phyloP scores from a whole-genome alignment of 2,113 vertebrate species.

The Pica pica region DNA sequence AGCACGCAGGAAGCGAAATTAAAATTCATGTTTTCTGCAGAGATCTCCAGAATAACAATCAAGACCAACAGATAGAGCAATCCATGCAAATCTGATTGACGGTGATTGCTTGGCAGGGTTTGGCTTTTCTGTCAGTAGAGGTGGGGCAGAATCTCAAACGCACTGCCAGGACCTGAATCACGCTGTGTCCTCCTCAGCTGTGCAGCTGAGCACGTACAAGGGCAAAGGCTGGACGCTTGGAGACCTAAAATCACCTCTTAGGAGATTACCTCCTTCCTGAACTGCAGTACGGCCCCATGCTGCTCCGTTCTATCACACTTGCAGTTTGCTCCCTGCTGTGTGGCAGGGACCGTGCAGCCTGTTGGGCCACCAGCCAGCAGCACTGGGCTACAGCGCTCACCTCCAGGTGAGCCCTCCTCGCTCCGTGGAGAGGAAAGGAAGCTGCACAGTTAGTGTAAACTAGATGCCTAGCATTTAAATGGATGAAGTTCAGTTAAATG shows the following conservation, averaged over 20 bases:
- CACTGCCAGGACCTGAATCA: background rate
- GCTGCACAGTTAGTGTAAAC: background rate
- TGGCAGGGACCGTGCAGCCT: background rate
- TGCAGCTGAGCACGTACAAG: background rate
- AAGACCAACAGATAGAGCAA: slow-evolving; percentile 8
- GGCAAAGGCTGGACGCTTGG: background rate
- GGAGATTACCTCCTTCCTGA: background rate
- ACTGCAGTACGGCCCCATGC: rapidly evolving
- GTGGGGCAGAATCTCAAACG: background rate
- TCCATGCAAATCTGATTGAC: background rate
- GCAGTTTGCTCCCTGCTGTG: background rate
- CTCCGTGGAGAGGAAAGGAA: background rate
- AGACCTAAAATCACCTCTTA: background rate
- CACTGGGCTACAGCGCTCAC: background rate
- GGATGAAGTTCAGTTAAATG: background rate
- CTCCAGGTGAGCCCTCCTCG: background rate
- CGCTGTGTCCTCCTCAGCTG: background rate
- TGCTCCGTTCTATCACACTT: background rate
- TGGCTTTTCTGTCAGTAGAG: background rate
- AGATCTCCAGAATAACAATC: background rate
- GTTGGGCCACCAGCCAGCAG: background rate
- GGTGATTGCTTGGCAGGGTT: background rate
- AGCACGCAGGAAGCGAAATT: background rate
- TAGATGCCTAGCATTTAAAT: background rate
- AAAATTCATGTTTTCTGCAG: background rate